Percentiles rank a stretch among this genome's conserved stretches.
phyloP scores from a whole-genome alignment of 1,140 invertebrate genomes.

The Calliopsis andreniformis region DNA sequence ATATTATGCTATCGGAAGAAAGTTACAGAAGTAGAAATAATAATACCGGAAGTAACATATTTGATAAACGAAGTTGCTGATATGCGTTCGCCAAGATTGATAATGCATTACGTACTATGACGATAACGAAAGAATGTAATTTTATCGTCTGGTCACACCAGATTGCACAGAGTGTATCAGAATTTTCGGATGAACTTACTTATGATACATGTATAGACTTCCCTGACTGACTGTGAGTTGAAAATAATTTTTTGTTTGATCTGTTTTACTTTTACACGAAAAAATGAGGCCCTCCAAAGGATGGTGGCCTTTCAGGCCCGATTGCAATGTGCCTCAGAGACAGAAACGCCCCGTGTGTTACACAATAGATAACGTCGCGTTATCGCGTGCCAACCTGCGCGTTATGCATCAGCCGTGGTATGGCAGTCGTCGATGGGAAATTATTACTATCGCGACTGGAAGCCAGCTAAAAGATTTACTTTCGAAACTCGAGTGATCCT shows the following conservation, averaged over 20 bases:
- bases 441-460: neutral
- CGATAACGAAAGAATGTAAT: neutral
- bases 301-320: too few relatives aligned
- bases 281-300: too few relatives aligned
- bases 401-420: neutral
- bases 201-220: too few relatives aligned
- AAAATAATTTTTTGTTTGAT: too few relatives aligned
- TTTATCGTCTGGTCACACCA: neutral
- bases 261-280: too few relatives aligned
- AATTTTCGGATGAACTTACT: too few relatives aligned
- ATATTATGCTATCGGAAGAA: neutral
- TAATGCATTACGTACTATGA: neutral
- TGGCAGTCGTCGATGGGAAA: neutral
- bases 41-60: neutral
- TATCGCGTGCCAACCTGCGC: neutral
- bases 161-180: neutral
- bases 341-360: too few relatives aligned
- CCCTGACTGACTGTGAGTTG: too few relatives aligned
- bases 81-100: neutral
- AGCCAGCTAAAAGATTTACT: neutral
- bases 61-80: neutral
- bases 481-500: constrained; percentile 1
- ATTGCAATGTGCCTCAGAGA: too few relatives aligned
- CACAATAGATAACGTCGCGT: neutral
- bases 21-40: neutral